A percentile compares a stretch with the other conserved stretches of the same genome.
Conservation (phyloP, 1,140 invertebrate species). For the Zaprionus ornatus region DNA sequence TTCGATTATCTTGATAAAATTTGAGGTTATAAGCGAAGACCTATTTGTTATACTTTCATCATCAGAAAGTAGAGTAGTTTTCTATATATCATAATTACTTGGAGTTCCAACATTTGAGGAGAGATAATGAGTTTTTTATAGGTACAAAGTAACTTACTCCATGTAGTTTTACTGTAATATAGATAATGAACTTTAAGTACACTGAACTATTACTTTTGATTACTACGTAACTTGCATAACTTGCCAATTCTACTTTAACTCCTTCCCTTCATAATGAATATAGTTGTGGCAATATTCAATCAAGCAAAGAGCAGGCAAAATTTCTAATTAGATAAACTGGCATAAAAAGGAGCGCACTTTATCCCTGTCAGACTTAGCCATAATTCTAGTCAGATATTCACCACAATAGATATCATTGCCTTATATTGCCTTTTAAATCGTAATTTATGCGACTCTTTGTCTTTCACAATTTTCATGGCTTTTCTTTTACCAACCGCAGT, state of each 20-base stretch:
- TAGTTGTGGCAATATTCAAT: background rate
- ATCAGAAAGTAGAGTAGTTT: too few relatives aligned
- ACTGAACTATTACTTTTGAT: too few relatives aligned
- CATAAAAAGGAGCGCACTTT: background rate
- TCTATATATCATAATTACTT: too few relatives aligned
- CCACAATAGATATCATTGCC: background rate
- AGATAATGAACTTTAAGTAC: too few relatives aligned
- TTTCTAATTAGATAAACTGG: background rate
- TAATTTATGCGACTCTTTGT: slow-evolving; percentile 23
- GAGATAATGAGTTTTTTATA: too few relatives aligned
- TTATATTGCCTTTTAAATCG: slow-evolving; percentile 4
- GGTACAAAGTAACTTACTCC: background rate
- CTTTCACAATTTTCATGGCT: slow-evolving; percentile 4
- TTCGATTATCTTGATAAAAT: too few relatives aligned
- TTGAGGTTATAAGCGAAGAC: too few relatives aligned
- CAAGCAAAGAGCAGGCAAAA: background rate
- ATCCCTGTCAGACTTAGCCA: background rate
- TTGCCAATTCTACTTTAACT: too few relatives aligned
- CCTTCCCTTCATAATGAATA: background rate
- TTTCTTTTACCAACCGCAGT: background rate
- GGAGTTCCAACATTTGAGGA: too few relatives aligned
- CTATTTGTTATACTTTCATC: too few relatives aligned
- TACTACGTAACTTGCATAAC: too few relatives aligned
- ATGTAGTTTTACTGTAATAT: background rate
- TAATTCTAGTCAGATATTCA: background rate